These are phyloP conservation scores for Drosophila setosimentum DNA, from an alignment of 2,888 invertebrate genomes.

Conservation along the genomic window DNA sequence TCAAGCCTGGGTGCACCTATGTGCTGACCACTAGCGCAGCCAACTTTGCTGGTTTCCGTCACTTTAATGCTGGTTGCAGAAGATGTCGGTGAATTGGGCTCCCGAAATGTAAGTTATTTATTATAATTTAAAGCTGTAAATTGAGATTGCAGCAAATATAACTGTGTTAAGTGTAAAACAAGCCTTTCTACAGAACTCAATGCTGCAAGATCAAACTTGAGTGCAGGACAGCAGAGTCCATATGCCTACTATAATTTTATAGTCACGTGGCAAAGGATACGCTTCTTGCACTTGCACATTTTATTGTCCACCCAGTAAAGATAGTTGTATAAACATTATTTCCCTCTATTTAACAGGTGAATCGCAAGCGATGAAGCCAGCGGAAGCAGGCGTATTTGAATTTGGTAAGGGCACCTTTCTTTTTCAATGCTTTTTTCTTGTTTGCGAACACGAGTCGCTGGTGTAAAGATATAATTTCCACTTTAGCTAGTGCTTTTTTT, in stretches of 20 bases:
- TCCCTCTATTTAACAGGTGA: constrained; percentile 54
- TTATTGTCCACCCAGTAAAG: not conserved
- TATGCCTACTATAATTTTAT: constrained; percentile 30
- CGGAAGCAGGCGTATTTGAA: constrained; percentile 5
- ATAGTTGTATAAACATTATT: not conserved
- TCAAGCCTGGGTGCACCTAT: not conserved
- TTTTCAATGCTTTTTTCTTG: not conserved
- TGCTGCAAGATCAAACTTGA: constrained; percentile 70
- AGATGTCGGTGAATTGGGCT: not conserved
- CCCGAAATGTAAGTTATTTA: constrained; percentile 47
- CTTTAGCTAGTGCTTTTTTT: constrained; percentile 83
- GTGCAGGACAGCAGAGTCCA: constrained; percentile 16
- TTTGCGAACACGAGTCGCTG: constrained; percentile 82
- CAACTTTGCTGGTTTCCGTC: constrained; percentile 36
- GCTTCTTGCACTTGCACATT: constrained; percentile 17
- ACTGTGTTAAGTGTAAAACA: constrained; percentile 61
- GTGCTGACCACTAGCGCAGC: constrained; percentile 17
- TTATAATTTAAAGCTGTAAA: not conserved
- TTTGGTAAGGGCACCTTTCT: constrained; percentile 45
- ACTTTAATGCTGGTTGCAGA: constrained; percentile 22
- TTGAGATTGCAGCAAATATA: constrained; percentile 73
- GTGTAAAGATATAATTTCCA: constrained; percentile 74
- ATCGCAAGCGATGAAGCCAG: not conserved
- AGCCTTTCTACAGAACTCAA: constrained; percentile 73
- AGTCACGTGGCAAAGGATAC: constrained; percentile 47